Conservation (phyloP, 2,113 vertebrate species). For the Scytalopus superciliaris region DNA sequence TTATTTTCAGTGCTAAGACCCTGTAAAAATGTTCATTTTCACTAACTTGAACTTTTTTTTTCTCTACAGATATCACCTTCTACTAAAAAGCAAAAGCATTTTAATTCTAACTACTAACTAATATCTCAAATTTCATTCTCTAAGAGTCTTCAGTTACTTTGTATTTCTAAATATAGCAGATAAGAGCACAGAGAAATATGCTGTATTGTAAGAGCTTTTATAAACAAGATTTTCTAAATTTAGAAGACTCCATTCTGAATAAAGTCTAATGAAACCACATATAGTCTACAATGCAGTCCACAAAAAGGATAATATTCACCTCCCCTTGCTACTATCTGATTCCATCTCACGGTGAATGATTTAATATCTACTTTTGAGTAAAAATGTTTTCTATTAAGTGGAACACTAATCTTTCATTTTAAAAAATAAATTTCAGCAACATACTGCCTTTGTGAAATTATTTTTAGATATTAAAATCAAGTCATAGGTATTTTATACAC, state of each 20-base stretch:
- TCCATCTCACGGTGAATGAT: not conserved
- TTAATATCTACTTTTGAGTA: not conserved
- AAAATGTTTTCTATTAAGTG: not conserved
- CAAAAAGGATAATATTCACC: not conserved
- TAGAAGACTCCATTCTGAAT: slow-evolving; percentile 35
- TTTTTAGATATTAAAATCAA: not conserved
- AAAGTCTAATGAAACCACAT: slow-evolving; percentile 47
- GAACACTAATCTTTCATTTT: not conserved
- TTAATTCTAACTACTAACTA: not conserved
- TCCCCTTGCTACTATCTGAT: not conserved
- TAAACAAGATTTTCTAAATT: slow-evolving; percentile 60
- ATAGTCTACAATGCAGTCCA: not conserved
- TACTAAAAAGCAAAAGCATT: not conserved
- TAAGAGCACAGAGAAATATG: slow-evolving; percentile 15
- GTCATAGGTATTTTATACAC: not conserved
- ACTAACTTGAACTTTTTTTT: not conserved
- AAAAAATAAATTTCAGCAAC: not conserved
- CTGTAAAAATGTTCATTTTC: not conserved
- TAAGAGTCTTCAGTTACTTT: not conserved
- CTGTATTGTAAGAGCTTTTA: slow-evolving; percentile 46
- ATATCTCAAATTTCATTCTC: not conserved
- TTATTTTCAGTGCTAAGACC: not conserved
- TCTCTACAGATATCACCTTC: not conserved
- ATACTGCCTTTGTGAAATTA: not conserved
- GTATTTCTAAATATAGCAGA: slow-evolving; percentile 40